Conservation (phyloP, 2,113 vertebrate species). For the Ascaphus truei region DNA sequence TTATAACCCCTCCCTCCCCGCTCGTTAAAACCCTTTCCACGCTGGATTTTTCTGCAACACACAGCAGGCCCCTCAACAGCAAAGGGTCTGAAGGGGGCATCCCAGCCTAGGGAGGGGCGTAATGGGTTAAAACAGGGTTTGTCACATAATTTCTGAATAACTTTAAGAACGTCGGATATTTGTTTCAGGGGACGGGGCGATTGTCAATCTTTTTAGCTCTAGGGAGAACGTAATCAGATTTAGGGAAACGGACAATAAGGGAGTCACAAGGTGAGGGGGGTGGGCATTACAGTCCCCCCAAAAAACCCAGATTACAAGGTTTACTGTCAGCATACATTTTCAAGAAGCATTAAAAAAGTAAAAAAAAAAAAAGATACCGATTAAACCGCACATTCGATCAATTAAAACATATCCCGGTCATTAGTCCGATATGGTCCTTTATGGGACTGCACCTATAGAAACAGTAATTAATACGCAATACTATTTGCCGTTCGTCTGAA, state of each 20-base stretch:
- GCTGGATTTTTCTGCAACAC: no score
- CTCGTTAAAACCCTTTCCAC: slow-evolving; percentile 1
- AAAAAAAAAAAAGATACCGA: not conserved
- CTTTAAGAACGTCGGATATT: not conserved
- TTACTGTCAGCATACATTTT: no score
- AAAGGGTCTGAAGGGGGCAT: not conserved
- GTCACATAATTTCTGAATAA: not conserved
- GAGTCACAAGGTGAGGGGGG: no score
- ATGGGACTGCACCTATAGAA: not conserved
- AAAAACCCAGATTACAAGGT: no score
- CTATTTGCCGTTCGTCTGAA: no score
- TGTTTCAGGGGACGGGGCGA: not conserved
- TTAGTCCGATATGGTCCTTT: not conserved
- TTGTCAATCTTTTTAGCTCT: no score
- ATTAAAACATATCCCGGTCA: slow-evolving; percentile 12
- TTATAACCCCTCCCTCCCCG: not conserved
- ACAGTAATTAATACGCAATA: not conserved
- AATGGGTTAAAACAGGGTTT: not conserved
- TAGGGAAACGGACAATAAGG: no score
- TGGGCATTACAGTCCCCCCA: no score
- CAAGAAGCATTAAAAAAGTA: not conserved
- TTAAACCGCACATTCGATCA: not conserved
- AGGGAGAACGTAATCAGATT: no score
- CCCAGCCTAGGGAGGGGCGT: not conserved
- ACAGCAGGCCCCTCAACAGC: no score